Evolutionary conservation across 2,888 invertebrate species (phyloP).

Genomic region (Lycaena phlaeas): DNA sequence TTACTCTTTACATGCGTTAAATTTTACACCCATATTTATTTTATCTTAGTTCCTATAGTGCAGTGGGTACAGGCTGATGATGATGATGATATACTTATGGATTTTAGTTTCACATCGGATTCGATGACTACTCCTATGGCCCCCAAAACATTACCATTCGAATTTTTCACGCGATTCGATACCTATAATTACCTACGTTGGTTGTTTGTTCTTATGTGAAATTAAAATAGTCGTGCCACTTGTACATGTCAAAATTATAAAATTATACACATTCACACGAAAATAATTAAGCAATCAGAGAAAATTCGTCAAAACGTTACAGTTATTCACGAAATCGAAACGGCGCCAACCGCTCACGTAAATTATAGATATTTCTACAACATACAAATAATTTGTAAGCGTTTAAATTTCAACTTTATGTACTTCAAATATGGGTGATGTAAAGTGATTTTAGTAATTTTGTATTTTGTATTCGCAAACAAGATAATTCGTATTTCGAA

Average conservation of each 20-base stretch:
- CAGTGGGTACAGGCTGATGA: too few relatives aligned
- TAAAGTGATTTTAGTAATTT: conserved; percentile 6
- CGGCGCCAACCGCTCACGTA: conserved; percentile 38
- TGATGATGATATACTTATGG: too few relatives aligned
- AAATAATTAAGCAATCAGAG: conserved; percentile 62
- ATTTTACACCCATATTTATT: too few relatives aligned
- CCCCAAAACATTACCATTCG: too few relatives aligned
- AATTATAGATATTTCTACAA: conserved; percentile 28
- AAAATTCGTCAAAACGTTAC: conserved; percentile 60
- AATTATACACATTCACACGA: conserved; percentile 39
- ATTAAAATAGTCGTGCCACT: not conserved
- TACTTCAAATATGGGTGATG: conserved; percentile 16
- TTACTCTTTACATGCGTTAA: too few relatives aligned
- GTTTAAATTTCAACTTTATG: conserved; percentile 17
- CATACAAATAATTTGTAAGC: conserved; percentile 16
- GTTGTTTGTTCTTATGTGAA: conserved; percentile 25
- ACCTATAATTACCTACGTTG: too few relatives aligned
- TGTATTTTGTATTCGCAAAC: conserved; percentile 35
- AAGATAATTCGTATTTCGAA: conserved; percentile 58
- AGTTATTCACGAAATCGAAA: conserved; percentile 48
- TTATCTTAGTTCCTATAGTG: too few relatives aligned
- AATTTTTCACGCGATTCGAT: too few relatives aligned
- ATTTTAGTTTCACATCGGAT: too few relatives aligned
- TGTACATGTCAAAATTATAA: conserved; percentile 37
- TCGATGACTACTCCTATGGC: too few relatives aligned